These are phyloP conservation scores for Maniola hyperantus DNA, from an alignment of 2,888 invertebrate species.

Conservation along the genomic window DNA sequence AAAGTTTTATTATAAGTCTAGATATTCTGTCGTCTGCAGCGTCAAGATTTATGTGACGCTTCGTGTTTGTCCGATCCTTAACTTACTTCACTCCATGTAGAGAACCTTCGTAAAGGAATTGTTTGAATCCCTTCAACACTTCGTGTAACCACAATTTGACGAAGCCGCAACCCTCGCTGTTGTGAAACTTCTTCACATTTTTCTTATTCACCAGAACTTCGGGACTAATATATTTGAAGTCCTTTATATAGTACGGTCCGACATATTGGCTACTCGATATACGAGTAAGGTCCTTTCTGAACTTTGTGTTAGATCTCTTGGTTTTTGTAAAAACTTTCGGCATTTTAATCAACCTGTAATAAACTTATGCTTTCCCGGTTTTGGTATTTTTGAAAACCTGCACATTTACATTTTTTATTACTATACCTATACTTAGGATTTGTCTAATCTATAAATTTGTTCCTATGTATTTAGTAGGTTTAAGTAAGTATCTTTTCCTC, in stretches of 20 bases:
- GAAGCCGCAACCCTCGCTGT: slow-evolving; percentile 43
- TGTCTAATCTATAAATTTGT: too few relatives aligned
- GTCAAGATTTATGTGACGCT: too few relatives aligned
- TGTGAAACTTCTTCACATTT: slow-evolving; percentile 32
- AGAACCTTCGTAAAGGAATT: slow-evolving; percentile 72
- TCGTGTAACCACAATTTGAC: slow-evolving; percentile 60
- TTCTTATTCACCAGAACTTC: slow-evolving; percentile 48
- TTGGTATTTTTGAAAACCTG: too few relatives aligned
- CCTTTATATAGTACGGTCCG: slow-evolving; percentile 67
- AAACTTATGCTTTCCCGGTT: too few relatives aligned
- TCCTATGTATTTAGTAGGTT: too few relatives aligned
- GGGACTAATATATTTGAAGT: slow-evolving; percentile 67
- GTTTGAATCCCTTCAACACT: slow-evolving; percentile 65
- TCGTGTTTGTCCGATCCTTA: too few relatives aligned
- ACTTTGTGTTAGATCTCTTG: slow-evolving; percentile 24
- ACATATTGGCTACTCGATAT: slow-evolving; percentile 50
- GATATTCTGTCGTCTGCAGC: too few relatives aligned
- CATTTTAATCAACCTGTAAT: slow-evolving; percentile 14
- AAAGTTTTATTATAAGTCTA: too few relatives aligned
- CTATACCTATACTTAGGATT: too few relatives aligned
- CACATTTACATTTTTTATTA: too few relatives aligned
- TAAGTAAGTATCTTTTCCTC: too few relatives aligned
- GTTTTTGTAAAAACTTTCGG: slow-evolving; percentile 24
- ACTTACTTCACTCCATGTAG: slow-evolving; percentile 77
- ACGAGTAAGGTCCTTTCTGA: slow-evolving; percentile 40